Evolutionary conservation across 2,888 invertebrate genomes (phyloP).

Genomic region (Stenolophus ochropezus): DNA sequence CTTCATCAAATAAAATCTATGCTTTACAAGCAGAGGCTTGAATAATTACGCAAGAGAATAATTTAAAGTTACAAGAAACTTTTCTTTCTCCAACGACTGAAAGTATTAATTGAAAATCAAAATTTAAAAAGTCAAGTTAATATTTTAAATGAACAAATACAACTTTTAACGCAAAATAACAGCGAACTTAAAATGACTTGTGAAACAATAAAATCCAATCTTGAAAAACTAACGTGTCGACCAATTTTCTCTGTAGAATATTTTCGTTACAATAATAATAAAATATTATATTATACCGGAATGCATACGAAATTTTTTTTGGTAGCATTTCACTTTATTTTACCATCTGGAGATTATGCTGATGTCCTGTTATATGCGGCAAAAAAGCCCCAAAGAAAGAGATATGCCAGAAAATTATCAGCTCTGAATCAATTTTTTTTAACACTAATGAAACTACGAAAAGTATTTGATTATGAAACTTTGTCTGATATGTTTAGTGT

Average conservation of each 20-base stretch:
- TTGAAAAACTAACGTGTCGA: no score
- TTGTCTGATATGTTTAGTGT: conserved; percentile 39
- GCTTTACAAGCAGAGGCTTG: no score
- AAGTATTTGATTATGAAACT: conserved; percentile 29
- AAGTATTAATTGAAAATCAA: no score
- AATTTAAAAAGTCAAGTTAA: no score
- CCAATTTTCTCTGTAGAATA: not conserved
- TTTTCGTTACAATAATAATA: not conserved
- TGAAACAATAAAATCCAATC: not conserved
- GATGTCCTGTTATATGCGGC: not conserved
- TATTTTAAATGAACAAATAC: not conserved
- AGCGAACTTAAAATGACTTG: not conserved
- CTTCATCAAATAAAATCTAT: no score
- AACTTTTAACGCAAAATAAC: not conserved
- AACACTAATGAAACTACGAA: conserved; percentile 45
- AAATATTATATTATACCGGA: not conserved
- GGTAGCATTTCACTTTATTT: not conserved
- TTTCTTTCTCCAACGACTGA: no score
- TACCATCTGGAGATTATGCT: not conserved
- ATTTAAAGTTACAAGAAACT: no score
- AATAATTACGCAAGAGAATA: no score
- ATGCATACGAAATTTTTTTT: not conserved
- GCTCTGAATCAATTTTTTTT: conserved; percentile 30
- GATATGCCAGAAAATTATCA: not conserved
- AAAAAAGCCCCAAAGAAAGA: not conserved